Evolutionary conservation across 2,888 invertebrate genomes (phyloP).

Genomic region (Callimorpha dominula): DNA sequence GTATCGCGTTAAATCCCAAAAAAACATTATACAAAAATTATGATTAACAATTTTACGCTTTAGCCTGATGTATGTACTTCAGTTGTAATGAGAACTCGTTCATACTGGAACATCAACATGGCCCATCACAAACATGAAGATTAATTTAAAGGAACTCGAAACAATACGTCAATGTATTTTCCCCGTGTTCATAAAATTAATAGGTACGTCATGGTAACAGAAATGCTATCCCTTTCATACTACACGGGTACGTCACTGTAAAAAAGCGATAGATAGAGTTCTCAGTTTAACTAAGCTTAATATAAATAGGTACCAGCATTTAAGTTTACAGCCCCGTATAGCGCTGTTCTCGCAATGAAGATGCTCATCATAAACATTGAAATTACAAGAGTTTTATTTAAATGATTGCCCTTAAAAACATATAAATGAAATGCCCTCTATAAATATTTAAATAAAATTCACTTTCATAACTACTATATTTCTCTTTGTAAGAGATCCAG

Average conservation of each 20-base stretch:
- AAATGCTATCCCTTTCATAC: slow-evolving; percentile 25
- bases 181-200: slow-evolving; percentile 38
- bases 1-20: slow-evolving; percentile 4
- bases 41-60: slow-evolving; percentile 15
- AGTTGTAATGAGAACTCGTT: slow-evolving; percentile 1
- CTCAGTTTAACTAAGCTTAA: slow-evolving; percentile 49
- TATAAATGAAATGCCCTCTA: neutral
- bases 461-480: too few species aligned
- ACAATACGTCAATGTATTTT: slow-evolving; percentile 33
- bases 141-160: slow-evolving; percentile 23
- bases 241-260: slow-evolving; percentile 1
- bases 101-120: neutral
- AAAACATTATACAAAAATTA: slow-evolving; percentile 10
- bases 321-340: slow-evolving; percentile 64
- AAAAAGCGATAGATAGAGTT: slow-evolving; percentile 30
- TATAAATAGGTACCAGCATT: slow-evolving; percentile 59
- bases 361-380: slow-evolving; percentile 66
- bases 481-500: too few species aligned
- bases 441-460: neutral
- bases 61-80: neutral
- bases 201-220: slow-evolving; percentile 23
- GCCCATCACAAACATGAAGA: slow-evolving; percentile 9
- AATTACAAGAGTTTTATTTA: slow-evolving; percentile 65
- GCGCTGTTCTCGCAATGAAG: slow-evolving; percentile 64
- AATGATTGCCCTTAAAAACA: slow-evolving; percentile 34